Percentiles rank a stretch among this genome's conserved stretches.
These are phyloP conservation scores for Xiphophorus couchianus DNA, from an alignment of 2,113 vertebrate species.

Conservation along the genomic window DNA sequence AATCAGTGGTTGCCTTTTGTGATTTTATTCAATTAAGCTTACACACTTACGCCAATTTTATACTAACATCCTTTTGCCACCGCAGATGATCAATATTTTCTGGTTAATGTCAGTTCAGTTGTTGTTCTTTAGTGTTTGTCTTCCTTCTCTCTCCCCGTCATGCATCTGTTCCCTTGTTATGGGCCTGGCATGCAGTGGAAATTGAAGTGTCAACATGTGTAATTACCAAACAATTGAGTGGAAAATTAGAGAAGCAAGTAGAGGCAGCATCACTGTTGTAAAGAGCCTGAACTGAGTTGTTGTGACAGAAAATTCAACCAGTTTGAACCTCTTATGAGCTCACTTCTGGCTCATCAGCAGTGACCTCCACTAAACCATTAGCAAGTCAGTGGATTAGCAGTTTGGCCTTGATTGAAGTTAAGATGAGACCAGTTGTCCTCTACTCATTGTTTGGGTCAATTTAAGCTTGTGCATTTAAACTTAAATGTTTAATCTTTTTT, in stretches of 20 bases:
- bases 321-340: constrained; percentile 4
- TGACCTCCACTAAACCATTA: constrained; percentile 14
- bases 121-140: constrained; percentile 12
- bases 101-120: constrained; percentile 10
- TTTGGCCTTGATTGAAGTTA: constrained; percentile 5
- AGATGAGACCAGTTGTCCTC: constrained; percentile 12
- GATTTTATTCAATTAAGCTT: constrained; percentile 21
- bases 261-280: constrained; percentile 22
- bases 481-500: not conserved
- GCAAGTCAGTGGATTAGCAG: constrained; percentile 37
- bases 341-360: not conserved
- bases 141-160: not conserved
- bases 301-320: constrained; percentile 31
- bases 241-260: constrained; percentile 54
- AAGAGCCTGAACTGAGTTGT: constrained; percentile 24
- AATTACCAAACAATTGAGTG: constrained; percentile 69
- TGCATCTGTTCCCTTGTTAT: constrained; percentile 33
- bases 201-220: constrained; percentile 54
- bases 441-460: not conserved
- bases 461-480: not conserved
- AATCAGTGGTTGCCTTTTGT: not conserved
- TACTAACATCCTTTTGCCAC: constrained; percentile 8
- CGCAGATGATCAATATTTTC: constrained; percentile 32
- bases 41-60: constrained; percentile 10
- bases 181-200: constrained; percentile 35